Conservation (phyloP, 2,888 invertebrate genomes). For the Notodonta ziczac region DNA sequence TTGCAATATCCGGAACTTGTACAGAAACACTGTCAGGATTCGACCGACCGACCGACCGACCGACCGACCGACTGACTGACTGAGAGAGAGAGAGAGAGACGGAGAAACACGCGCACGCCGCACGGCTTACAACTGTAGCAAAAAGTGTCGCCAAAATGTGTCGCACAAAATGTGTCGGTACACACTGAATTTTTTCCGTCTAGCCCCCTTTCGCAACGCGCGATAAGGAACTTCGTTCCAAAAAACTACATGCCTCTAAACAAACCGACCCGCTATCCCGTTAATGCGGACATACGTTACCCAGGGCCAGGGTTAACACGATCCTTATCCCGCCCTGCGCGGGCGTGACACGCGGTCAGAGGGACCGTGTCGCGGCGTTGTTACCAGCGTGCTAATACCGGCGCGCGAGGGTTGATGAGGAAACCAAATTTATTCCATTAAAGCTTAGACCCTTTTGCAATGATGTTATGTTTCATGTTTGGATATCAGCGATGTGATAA, state of each 20-base stretch:
- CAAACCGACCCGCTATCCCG: background rate
- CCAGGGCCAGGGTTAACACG: slow-evolving; percentile 1
- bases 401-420: background rate
- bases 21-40: too few species aligned
- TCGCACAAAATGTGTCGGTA: too few species aligned
- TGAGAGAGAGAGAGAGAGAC: too few species aligned
- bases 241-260: background rate
- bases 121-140: too few species aligned
- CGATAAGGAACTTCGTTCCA: too few species aligned
- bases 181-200: too few species aligned
- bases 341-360: background rate
- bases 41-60: too few species aligned
- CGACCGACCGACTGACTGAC: too few species aligned
- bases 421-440: slow-evolving; percentile 1
- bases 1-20: too few species aligned
- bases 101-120: too few species aligned
- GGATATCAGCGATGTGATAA: background rate
- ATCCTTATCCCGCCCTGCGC: background rate
- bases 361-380: slow-evolving; percentile 4
- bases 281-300: slow-evolving; percentile 1
- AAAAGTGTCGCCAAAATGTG: too few species aligned
- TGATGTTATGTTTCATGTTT: background rate
- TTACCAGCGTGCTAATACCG: background rate
- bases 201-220: too few species aligned
- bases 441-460: background rate